Evolutionary conservation across 2,888 invertebrate genomes (phyloP).

Genomic region (Chaetogeoica ovagalla): DNA sequence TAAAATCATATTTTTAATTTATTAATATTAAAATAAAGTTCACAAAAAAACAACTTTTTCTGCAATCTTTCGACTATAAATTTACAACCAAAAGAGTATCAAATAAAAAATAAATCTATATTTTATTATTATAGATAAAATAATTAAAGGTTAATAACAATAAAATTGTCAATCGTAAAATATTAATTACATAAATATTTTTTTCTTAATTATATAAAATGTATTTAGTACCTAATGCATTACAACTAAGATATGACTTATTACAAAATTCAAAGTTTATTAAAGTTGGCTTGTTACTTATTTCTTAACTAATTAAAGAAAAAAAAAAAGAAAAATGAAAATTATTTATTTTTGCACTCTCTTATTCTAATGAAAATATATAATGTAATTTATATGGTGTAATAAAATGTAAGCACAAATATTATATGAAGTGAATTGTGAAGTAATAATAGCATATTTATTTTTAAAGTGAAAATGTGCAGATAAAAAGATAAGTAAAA

Average conservation of each 20-base stretch:
- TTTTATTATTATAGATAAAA: neutral
- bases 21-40: slow-evolving; percentile 1
- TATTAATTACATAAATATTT: slow-evolving; percentile 14
- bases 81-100: slow-evolving; percentile 29
- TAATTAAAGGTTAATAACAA: slow-evolving; percentile 7
- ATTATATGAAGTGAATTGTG: neutral
- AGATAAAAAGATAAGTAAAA: neutral
- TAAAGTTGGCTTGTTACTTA: slow-evolving; percentile 7
- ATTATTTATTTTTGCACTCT: slow-evolving; percentile 1
- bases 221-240: neutral
- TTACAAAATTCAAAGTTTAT: slow-evolving; percentile 19
- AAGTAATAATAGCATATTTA: slow-evolving; percentile 12
- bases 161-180: neutral
- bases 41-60: neutral
- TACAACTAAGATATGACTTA: slow-evolving; percentile 19
- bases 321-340: slow-evolving; percentile 6
- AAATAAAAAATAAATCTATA: neutral
- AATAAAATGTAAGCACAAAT: slow-evolving; percentile 32
- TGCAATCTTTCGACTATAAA: neutral
- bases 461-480: neutral
- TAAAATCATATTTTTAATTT: slow-evolving; percentile 21
- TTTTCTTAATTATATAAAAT: neutral
- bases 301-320: slow-evolving; percentile 7
- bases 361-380: slow-evolving; percentile 33
- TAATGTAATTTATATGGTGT: slow-evolving; percentile 34